Evolutionary conservation across 2,888 invertebrate species (phyloP).

Genomic region (Horisme vitalbata): DNA sequence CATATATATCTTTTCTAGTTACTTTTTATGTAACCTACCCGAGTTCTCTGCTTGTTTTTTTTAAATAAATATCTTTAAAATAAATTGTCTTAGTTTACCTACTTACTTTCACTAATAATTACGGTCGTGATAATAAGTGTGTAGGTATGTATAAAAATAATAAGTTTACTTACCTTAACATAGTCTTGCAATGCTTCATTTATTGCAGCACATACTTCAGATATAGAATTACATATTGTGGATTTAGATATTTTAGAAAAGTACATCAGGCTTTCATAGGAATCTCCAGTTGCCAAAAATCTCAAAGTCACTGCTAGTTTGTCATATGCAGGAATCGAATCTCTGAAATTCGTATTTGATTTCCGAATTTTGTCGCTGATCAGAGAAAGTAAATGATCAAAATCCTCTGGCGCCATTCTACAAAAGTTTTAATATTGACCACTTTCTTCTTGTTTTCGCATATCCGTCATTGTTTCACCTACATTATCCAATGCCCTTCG

Average conservation of each 20-base stretch:
- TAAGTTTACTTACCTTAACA: constrained; percentile 24
- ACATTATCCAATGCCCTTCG: constrained; percentile 17
- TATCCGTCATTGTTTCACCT: constrained; percentile 27
- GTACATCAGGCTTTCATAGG: constrained; percentile 28
- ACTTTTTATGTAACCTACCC: too few species aligned
- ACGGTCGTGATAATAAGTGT: constrained; percentile 7
- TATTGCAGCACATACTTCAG: constrained; percentile 30
- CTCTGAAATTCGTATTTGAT: constrained; percentile 28
- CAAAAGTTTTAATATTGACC: constrained; percentile 24
- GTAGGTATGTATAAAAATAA: constrained; percentile 7
- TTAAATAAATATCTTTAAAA: too few species aligned
- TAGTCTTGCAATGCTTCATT: constrained; percentile 24
- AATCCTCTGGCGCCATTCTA: constrained; percentile 33
- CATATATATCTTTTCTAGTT: neutral
- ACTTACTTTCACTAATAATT: constrained; percentile 6
- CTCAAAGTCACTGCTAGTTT: constrained; percentile 9
- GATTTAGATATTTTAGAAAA: constrained; percentile 14
- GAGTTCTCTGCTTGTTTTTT: too few species aligned
- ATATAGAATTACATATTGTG: constrained; percentile 27
- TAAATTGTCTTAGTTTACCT: too few species aligned
- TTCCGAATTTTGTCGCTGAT: constrained; percentile 25
- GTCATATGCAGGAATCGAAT: constrained; percentile 25
- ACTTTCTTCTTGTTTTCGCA: constrained; percentile 21
- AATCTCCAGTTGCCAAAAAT: constrained; percentile 13
- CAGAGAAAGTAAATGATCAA: constrained; percentile 23